Evolutionary conservation across 2,797 vertebrate species (phyloP).

Genomic region (Chelon auratus): DNA sequence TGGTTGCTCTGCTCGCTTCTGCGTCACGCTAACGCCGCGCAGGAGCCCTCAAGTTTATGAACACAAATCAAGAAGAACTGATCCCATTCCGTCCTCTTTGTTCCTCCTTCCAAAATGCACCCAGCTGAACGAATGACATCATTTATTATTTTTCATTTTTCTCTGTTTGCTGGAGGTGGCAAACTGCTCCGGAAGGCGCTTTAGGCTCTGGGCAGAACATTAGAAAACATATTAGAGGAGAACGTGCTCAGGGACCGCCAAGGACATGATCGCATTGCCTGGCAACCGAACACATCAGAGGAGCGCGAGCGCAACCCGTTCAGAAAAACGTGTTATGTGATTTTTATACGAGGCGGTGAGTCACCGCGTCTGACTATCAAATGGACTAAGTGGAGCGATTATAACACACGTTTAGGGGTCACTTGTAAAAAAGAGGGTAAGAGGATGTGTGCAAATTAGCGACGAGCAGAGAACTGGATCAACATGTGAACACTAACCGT

Average conservation of each 20-base stretch:
- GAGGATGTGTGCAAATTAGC: too few species aligned
- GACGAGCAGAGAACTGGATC: too few species aligned
- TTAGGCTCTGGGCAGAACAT: slow-evolving; percentile 65
- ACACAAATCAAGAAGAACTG: too few species aligned
- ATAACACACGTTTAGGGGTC: too few species aligned
- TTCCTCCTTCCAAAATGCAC: slow-evolving; percentile 24
- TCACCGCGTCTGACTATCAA: slow-evolving; percentile 8
- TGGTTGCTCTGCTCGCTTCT: too few species aligned
- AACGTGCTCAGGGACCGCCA: slow-evolving; percentile 43
- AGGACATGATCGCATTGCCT: slow-evolving; percentile 57
- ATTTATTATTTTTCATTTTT: slow-evolving; percentile 21
- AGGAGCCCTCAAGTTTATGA: too few species aligned
- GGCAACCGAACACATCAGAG: slow-evolving; percentile 33
- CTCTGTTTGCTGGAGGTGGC: slow-evolving; percentile 42
- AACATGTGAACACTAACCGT: too few species aligned
- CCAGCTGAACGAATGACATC: slow-evolving; percentile 26
- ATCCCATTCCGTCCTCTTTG: not conserved
- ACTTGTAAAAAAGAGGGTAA: too few species aligned
- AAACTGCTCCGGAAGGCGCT: slow-evolving; percentile 67
- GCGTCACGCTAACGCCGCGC: too few species aligned
- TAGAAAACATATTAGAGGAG: slow-evolving; percentile 61
- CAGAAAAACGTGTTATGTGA: slow-evolving; percentile 14
- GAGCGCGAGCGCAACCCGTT: slow-evolving; percentile 19
- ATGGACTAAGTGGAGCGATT: not conserved
- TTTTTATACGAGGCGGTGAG: slow-evolving; percentile 37